phyloP scores from a whole-genome alignment of 2,888 invertebrate species.

The Calliopum simillimum region DNA sequence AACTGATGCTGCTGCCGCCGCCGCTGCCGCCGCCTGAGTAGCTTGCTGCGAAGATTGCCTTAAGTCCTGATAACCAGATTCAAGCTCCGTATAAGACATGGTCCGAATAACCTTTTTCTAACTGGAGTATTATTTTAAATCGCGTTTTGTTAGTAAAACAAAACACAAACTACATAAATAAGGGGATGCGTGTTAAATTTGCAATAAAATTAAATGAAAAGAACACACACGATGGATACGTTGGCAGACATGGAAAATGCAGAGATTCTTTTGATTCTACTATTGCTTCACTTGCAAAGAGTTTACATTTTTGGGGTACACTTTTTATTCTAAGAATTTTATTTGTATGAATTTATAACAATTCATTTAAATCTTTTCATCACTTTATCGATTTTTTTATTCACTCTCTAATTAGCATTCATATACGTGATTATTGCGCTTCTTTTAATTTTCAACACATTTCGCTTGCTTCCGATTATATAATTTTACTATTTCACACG shows the following conservation, averaged over 20 bases:
- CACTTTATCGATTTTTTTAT: conserved; percentile 10
- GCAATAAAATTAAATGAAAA: neutral
- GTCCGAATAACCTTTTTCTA: no score
- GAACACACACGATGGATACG: conserved; percentile 4
- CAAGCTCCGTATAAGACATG: conserved; percentile 93
- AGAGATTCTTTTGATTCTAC: no score
- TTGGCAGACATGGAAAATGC: neutral
- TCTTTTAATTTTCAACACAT: neutral
- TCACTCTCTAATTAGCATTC: neutral
- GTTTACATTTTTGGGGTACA: neutral
- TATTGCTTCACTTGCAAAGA: no score
- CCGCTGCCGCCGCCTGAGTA: conserved; percentile 62
- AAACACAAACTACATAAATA: neutral
- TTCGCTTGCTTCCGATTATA: neutral
- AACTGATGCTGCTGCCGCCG: neutral
- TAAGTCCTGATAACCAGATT: conserved; percentile 91
- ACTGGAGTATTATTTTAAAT: no score
- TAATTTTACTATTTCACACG: neutral
- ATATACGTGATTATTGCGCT: neutral
- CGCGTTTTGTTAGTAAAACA: no score
- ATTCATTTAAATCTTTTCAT: neutral
- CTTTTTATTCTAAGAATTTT: neutral
- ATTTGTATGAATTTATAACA: neutral
- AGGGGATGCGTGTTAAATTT: neutral
- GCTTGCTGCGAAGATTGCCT: conserved; percentile 69